Evolutionary conservation across 2,888 invertebrate genomes (phyloP).

Genomic region (Gastracanthus pulcherrimus): DNA sequence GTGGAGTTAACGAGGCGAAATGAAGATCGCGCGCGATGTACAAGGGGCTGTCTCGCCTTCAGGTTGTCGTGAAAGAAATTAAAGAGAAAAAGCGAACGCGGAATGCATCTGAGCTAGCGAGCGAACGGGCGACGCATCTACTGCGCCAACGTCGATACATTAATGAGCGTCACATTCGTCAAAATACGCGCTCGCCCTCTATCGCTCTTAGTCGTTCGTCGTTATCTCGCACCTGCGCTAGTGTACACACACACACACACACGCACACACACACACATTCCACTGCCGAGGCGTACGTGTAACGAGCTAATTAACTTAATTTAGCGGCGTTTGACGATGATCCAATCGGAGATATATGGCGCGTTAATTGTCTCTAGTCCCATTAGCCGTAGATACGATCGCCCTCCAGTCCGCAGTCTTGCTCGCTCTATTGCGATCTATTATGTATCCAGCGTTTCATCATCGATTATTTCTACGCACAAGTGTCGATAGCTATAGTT

Average conservation of each 20-base stretch:
- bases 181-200: too few relatives aligned
- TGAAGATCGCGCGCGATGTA: conserved; percentile 25
- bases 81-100: neutral
- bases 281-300: conserved; percentile 46
- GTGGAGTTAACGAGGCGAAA: conserved; percentile 46
- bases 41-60: neutral
- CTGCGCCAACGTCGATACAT: conserved; percentile 22
- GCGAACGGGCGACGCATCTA: neutral
- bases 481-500: neutral
- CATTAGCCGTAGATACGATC: conserved; percentile 72
- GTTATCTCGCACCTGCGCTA: neutral
- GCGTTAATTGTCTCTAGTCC: conserved; percentile 73
- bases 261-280: too few relatives aligned
- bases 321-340: conserved; percentile 72
- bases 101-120: neutral
- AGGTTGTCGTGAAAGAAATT: neutral
- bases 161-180: conserved; percentile 67
- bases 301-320: conserved; percentile 74
- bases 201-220: too few relatives aligned
- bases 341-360: conserved; percentile 71
- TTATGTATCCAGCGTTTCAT: conserved; percentile 40
- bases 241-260: too few relatives aligned
- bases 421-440: conserved; percentile 38
- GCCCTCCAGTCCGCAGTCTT: conserved; percentile 53
- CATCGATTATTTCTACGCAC: conserved; percentile 30